Evolutionary conservation across 2,888 invertebrate genomes (phyloP), one percentile per base, ranked within the genome.

Genomic region (Trachelus stipa): DNA sequence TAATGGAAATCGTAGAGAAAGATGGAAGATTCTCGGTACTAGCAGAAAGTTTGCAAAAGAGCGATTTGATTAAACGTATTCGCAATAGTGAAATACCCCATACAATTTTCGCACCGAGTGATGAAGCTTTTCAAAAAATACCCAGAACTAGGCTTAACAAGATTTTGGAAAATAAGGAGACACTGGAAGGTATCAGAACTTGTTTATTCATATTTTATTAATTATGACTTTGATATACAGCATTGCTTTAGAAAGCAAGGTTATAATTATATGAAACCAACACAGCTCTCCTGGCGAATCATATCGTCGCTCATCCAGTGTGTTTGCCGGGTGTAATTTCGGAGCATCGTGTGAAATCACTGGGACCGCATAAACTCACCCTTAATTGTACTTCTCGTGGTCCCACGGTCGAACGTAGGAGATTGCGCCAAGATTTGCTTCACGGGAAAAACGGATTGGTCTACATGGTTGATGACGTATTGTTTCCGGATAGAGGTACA

Each of bases 401-500:
- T 1, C 87, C 91, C 73, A 90, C 87, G 35, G 90, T 92, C 4
- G 91, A 91, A 74, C 88, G 87, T n/a, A 89, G 90, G 68, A 88
- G 90, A 73, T 83, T 92, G n/a, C 85, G 90, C 3, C 87, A 89
- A 4, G 90, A 90, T 34, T 91, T 91, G 83, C 33, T 94, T 40
- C 93, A 96, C 91, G 95, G 93, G 15, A 95, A 94, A 2, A 95
- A 96, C 90, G 96, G 96, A n/a, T 95, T 96, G 3, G 88, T 96
- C 37, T 95, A 96, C 88, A 92, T 95, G 37, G 93, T 96, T 81
- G 95, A 96, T 85, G 92, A 93, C 4, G 93, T 96, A 35, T 88
- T 96, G 73, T 92, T 95, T 76, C 95, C 95, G 0, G 93, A 95
- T 81, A 93, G 94, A 34, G 93, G 93, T 93, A 86, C 81, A 84